Evolutionary conservation across 2,113 vertebrate genomes (phyloP).

Genomic region (Tupaia tana): DNA sequence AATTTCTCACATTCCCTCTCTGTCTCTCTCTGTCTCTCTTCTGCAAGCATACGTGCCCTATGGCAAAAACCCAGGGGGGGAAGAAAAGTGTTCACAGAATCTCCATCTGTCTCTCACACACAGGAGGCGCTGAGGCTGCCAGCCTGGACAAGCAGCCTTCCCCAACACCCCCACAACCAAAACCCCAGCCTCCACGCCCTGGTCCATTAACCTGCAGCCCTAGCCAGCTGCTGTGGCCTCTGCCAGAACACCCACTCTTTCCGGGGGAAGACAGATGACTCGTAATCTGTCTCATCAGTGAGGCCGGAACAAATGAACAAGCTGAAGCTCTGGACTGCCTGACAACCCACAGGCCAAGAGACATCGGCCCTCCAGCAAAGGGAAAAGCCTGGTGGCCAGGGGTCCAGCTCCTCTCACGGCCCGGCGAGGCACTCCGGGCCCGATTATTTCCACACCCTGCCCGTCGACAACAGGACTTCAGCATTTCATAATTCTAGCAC

Average conservation of each 20-base stretch:
- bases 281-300: conserved; percentile 15
- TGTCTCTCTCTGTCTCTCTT: too few species aligned
- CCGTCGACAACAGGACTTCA: not conserved
- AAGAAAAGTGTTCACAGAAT: not conserved
- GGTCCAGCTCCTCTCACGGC: not conserved
- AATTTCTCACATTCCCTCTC: too few species aligned
- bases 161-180: not conserved
- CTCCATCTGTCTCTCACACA: not conserved
- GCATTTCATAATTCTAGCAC: not conserved
- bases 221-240: not conserved
- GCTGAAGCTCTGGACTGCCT: not conserved
- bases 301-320: conserved; percentile 45
- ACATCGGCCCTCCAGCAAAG: not conserved
- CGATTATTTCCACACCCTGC: not conserved
- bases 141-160: not conserved
- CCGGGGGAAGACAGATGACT: conserved; percentile 11
- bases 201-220: not conserved
- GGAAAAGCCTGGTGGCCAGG: not conserved
- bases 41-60: too few species aligned
- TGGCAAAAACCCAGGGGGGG: too few species aligned
- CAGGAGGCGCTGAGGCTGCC: not conserved
- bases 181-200: not conserved
- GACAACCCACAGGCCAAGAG: not conserved
- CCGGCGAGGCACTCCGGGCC: not conserved
- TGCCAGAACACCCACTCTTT: conserved; percentile 10